These are phyloP conservation scores for Bombus balteatus DNA, from an alignment of 1,140 invertebrate genomes.

Conservation along the genomic window DNA sequence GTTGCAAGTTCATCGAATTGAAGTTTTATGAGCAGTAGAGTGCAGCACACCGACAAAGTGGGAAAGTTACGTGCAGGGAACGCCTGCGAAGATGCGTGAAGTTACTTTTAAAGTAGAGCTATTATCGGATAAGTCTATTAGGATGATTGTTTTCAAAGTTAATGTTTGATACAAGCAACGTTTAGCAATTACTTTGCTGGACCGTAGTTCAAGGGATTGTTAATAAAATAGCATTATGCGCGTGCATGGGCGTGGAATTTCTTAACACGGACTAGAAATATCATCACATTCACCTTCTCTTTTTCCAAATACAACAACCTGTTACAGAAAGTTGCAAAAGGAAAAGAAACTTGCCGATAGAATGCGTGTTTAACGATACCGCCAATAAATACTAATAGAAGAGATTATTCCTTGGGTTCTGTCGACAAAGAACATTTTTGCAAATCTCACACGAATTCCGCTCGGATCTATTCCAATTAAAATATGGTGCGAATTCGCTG, in stretches of 20 bases:
- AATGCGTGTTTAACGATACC: not conserved
- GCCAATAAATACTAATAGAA: not conserved
- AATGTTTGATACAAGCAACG: not conserved
- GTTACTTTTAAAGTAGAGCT: not conserved
- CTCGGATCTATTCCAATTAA: not conserved
- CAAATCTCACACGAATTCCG: not conserved
- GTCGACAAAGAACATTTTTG: not conserved
- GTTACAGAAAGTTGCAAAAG: no score
- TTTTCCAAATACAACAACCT: no score
- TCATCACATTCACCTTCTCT: fast-evolving
- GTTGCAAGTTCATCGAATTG: not conserved
- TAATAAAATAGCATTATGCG: no score
- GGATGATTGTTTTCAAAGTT: not conserved
- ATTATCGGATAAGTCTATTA: not conserved
- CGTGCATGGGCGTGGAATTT: no score
- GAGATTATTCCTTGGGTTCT: not conserved
- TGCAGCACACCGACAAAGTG: not conserved
- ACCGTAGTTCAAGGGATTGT: not conserved
- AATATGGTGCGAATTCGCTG: not conserved
- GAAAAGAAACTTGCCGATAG: no score
- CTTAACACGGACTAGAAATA: no score
- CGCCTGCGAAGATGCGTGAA: not conserved
- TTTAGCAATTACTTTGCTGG: not conserved
- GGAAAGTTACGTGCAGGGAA: not conserved
- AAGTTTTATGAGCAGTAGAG: not conserved